Evolutionary conservation across 2,888 invertebrate species (phyloP).

Genomic region (Thysanoteuthis rhombus): DNA sequence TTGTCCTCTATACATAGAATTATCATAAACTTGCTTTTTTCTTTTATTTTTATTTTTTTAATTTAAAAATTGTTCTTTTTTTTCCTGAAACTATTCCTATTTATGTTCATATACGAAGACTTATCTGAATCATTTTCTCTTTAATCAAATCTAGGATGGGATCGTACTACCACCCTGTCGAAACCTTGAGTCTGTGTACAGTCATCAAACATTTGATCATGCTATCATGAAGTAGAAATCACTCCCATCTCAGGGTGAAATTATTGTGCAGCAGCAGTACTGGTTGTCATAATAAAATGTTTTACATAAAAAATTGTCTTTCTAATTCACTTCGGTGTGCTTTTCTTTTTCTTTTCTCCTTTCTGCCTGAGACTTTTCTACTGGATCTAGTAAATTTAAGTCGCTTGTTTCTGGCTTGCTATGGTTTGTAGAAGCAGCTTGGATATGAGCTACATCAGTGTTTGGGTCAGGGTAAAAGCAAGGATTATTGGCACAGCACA

Average conservation of each 20-base stretch:
- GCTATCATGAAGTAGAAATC: constrained; percentile 29
- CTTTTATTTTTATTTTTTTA: too few species aligned
- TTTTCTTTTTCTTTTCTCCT: not conserved
- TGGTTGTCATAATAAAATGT: constrained; percentile 26
- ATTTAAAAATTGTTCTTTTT: too few species aligned
- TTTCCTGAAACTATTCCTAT: too few species aligned
- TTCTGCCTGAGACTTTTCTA: not conserved
- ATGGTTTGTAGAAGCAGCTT: not conserved
- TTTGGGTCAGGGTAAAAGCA: too few species aligned
- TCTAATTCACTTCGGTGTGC: not conserved
- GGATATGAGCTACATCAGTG: too few species aligned
- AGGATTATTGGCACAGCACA: too few species aligned
- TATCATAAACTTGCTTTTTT: too few species aligned
- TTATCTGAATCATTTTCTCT: not conserved
- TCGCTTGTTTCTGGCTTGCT: not conserved
- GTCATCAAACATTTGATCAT: constrained; percentile 31
- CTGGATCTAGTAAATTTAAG: too few species aligned
- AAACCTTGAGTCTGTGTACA: constrained; percentile 29
- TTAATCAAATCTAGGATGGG: constrained; percentile 18
- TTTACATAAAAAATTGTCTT: constrained; percentile 24
- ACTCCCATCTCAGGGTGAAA: constrained; percentile 27
- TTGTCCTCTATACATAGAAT: too few species aligned
- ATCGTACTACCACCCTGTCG: not conserved
- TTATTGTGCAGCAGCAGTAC: constrained; percentile 23
- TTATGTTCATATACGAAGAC: too few species aligned